These are phyloP conservation scores for Lycorma delicatula DNA, from an alignment of 1,140 invertebrate genomes.

Conservation along the genomic window DNA sequence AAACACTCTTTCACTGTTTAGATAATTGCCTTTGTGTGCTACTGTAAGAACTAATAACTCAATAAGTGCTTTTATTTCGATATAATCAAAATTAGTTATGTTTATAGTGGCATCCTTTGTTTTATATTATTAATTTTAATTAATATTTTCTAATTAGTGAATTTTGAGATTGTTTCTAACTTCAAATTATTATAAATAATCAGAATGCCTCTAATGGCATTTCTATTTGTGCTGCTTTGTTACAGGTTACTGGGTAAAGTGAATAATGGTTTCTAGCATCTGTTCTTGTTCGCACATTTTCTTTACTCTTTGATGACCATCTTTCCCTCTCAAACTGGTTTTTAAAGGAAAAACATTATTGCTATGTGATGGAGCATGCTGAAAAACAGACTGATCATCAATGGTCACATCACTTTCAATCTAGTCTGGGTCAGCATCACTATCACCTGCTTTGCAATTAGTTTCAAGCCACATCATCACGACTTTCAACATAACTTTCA, in stretches of 20 bases:
- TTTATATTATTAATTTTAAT: background rate
- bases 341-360: background rate
- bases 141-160: conserved; percentile 7
- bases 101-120: conserved; percentile 5
- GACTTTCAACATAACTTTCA: background rate
- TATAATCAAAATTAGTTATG: conserved; percentile 5
- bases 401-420: background rate
- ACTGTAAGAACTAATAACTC: conserved; percentile 13
- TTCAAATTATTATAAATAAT: conserved; percentile 12
- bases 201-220: conserved; percentile 15
- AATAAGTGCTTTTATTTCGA: conserved; percentile 12
- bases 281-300: background rate
- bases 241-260: too few relatives aligned
- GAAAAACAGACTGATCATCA: background rate
- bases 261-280: background rate
- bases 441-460: background rate
- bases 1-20: conserved; percentile 12
- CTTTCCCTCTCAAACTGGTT: conserved; percentile 6
- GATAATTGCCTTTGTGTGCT: conserved; percentile 18
- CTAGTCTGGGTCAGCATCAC: background rate
- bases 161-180: conserved; percentile 7
- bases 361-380: background rate
- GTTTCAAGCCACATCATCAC: background rate
- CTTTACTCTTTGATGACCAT: background rate
- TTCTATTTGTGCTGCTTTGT: conserved; percentile 9